Conservation (phyloP, 2,113 vertebrate genomes). For the Pandion haliaetus region DNA sequence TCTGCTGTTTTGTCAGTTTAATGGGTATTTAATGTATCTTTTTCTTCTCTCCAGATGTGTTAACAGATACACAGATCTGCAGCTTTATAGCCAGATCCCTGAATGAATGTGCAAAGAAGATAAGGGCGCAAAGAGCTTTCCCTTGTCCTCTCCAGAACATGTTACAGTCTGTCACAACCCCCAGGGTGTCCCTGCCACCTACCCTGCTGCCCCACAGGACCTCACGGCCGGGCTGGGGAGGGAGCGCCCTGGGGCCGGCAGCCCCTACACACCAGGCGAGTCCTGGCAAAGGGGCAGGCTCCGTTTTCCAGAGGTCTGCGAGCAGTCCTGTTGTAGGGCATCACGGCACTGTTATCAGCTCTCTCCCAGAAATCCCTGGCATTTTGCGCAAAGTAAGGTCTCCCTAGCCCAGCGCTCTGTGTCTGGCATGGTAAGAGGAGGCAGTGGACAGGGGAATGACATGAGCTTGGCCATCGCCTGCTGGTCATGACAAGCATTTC, state of each 20-base stretch:
- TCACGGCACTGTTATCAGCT: background rate
- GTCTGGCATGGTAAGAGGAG: background rate
- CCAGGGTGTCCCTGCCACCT: background rate
- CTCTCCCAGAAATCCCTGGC: background rate
- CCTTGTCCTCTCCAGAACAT: background rate
- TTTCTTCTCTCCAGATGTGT: background rate
- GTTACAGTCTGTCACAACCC: background rate
- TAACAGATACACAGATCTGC: background rate
- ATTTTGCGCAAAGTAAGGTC: background rate
- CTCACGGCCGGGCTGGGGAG: fast-evolving
- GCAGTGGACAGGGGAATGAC: background rate
- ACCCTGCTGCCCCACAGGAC: background rate
- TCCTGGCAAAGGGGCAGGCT: background rate
- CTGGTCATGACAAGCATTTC: background rate
- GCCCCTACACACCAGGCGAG: fast-evolving
- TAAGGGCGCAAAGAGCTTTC: background rate
- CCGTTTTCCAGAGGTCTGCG: background rate
- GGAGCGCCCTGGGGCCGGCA: fast-evolving
- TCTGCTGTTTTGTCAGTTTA: background rate
- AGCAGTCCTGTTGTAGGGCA: background rate
- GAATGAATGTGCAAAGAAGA: background rate
- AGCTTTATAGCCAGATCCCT: background rate
- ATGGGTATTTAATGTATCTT: background rate
- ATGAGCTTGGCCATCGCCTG: background rate
- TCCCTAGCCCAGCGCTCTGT: background rate